These are phyloP conservation scores for Trachymyrmex cornetzi DNA, from an alignment of 1,140 invertebrate species.

Conservation along the genomic window DNA sequence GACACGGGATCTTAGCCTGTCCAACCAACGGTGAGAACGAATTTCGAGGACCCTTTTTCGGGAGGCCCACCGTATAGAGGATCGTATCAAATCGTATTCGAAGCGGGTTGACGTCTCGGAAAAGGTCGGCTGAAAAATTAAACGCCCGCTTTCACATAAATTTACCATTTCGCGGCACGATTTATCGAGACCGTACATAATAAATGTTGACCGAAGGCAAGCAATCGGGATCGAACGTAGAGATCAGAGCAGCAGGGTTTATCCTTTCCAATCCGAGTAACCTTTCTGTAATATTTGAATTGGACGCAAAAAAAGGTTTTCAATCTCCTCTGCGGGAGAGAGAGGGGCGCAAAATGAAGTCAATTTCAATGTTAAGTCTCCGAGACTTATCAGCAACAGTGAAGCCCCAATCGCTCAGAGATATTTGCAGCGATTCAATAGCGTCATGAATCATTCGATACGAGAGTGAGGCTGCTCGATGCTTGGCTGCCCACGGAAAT, in stretches of 20 bases:
- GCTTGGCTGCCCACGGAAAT: constrained; percentile 45
- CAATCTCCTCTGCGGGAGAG: constrained; percentile 19
- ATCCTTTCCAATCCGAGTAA: constrained; percentile 14
- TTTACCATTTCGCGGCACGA: constrained; percentile 78
- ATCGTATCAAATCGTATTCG: constrained; percentile 59
- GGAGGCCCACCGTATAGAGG: neutral
- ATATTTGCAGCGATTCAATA: constrained; percentile 49
- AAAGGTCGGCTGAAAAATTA: constrained; percentile 77
- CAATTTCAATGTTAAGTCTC: constrained; percentile 16
- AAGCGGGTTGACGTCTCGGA: constrained; percentile 64
- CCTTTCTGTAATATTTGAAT: neutral
- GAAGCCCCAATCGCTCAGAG: constrained; percentile 48
- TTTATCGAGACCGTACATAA: constrained; percentile 82
- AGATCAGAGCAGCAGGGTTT: constrained; percentile 25
- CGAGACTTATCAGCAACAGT: constrained; percentile 32
- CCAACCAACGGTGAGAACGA: constrained; percentile 16
- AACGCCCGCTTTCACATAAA: constrained; percentile 79
- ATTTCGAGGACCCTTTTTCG: constrained; percentile 48
- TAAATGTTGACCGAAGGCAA: constrained; percentile 78
- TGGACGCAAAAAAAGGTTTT: constrained; percentile 6
- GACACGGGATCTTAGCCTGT: constrained; percentile 15
- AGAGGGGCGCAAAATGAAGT: neutral
- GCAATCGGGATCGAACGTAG: constrained; percentile 45
- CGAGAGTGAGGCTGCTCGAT: neutral
- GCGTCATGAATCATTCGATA: constrained; percentile 49